Conservation (phyloP, 2,888 invertebrate genomes). For the Meghimatium bilineatum region DNA sequence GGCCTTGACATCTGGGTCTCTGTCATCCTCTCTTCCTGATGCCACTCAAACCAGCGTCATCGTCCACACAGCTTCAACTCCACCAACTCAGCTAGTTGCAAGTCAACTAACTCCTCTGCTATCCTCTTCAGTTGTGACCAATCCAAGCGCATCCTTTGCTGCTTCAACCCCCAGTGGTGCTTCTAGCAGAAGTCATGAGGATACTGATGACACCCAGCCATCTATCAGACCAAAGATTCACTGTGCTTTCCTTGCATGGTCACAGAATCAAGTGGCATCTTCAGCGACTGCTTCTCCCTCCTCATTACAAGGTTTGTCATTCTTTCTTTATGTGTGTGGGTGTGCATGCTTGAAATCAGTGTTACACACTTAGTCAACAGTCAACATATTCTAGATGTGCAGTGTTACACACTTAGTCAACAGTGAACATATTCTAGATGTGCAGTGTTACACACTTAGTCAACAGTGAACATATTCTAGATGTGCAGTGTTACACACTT, state of each 20-base stretch:
- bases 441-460: no score
- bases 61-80: slow-evolving; percentile 72
- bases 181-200: slow-evolving; percentile 53
- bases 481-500: no score
- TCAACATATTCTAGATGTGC: no score
- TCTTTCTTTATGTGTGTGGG: neutral
- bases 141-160: neutral
- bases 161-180: slow-evolving; percentile 20
- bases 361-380: no score
- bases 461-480: no score
- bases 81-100: slow-evolving; percentile 42
- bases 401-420: no score
- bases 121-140: neutral
- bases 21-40: slow-evolving; percentile 44
- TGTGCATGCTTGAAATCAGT: no score
- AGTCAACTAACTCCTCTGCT: slow-evolving; percentile 37
- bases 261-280: slow-evolving; percentile 31
- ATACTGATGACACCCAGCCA: slow-evolving; percentile 47
- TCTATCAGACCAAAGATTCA: slow-evolving; percentile 50
- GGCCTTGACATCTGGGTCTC: neutral
- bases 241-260: slow-evolving; percentile 45
- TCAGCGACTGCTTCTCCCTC: slow-evolving; percentile 25
- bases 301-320: slow-evolving; percentile 42
- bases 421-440: no score
- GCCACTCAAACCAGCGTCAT: slow-evolving; percentile 74